Conservation (phyloP, 92 coral and sea anemone species). For the Paragorgia papillata region DNA sequence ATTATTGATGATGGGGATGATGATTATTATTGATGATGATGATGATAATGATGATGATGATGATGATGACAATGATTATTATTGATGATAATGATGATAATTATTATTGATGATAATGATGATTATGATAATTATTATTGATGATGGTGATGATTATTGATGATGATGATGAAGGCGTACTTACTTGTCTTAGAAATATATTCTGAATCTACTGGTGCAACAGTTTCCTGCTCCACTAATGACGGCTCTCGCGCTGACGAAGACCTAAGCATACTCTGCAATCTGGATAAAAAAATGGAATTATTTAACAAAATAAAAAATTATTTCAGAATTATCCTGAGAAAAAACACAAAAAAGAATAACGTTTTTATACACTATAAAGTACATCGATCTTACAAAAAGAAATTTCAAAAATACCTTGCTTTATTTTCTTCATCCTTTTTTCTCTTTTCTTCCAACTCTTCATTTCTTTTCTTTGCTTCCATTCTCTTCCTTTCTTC, state of each 20-base stretch:
- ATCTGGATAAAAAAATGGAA: neutral
- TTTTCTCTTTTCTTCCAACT: constrained; percentile 9
- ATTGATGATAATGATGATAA: too few species aligned
- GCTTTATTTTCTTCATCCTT: constrained; percentile 21
- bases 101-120: too few species aligned
- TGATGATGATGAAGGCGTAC: neutral
- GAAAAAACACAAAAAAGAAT: too few species aligned
- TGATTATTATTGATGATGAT: too few species aligned
- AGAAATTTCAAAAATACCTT: constrained; percentile 23
- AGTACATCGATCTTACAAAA: too few species aligned
- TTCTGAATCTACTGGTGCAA: neutral
- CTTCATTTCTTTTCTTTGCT: neutral
- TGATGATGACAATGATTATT: too few species aligned
- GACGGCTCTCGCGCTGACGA: too few species aligned
- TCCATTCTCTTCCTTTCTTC: constrained; percentile 26
- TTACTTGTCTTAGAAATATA: neutral
- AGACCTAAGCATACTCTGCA: neutral
- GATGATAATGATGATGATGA: too few species aligned
- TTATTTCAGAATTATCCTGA: neutral
- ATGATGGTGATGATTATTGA: too few species aligned
- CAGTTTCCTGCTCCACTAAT: neutral
- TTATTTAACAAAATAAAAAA: neutral
- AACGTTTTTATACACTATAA: too few species aligned
- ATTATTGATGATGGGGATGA: too few species aligned
- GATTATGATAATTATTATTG: too few species aligned